Evolutionary conservation across 2,888 invertebrate species (phyloP).

Genomic region (Trissolcus brochymenae): DNA sequence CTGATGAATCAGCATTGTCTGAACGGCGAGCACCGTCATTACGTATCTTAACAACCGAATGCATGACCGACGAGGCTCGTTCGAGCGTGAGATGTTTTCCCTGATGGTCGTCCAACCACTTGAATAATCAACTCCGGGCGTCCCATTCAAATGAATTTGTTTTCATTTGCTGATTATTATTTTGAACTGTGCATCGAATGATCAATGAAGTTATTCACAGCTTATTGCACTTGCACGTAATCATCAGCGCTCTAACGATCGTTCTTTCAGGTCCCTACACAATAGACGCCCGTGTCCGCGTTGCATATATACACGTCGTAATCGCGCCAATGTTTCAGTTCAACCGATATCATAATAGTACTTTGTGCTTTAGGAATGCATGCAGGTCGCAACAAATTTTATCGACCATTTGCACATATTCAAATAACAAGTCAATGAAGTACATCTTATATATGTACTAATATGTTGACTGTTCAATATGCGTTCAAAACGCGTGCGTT

Average conservation of each 20-base stretch:
- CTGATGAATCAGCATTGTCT: slow-evolving; percentile 66
- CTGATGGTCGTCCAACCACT: background rate
- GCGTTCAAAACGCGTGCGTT: no score
- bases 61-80: slow-evolving; percentile 1
- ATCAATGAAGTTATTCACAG: slow-evolving; percentile 54
- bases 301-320: no score
- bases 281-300: no score
- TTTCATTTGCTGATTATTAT: slow-evolving; percentile 6
- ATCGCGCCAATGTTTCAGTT: no score
- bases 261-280: no score
- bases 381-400: no score
- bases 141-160: slow-evolving; percentile 5
- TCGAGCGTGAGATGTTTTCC: slow-evolving; percentile 17
- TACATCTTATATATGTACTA: no score
- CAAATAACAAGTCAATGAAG: no score
- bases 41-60: slow-evolving; percentile 19
- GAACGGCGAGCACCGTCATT: slow-evolving; percentile 22
- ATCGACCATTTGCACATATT: no score
- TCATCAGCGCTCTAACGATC: slow-evolving; percentile 61
- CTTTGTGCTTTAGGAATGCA: no score
- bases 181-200: slow-evolving; percentile 28
- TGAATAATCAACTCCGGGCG: slow-evolving; percentile 3
- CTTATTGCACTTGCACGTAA: slow-evolving; percentile 56
- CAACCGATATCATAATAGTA: no score
- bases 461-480: no score